Percentiles rank a stretch among this genome's conserved stretches.
Evolutionary conservation across 2,113 vertebrate genomes (phyloP).

Genomic region (Odobenus rosmarus): DNA sequence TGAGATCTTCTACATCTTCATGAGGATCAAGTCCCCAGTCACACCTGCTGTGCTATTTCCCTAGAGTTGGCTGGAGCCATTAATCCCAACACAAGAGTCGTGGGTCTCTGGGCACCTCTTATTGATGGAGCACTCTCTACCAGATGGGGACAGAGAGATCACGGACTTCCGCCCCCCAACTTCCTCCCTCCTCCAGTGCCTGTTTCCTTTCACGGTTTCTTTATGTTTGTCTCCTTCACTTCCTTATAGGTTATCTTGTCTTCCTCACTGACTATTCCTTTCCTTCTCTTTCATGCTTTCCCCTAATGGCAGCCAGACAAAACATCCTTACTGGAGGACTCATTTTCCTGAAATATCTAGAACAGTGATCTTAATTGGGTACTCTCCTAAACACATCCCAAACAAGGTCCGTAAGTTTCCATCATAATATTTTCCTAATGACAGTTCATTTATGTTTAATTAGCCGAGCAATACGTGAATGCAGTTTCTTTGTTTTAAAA

Average conservation of each 20-base stretch:
- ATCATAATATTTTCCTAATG: constrained; percentile 62
- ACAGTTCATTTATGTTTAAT: constrained; percentile 60
- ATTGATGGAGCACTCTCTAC: neutral
- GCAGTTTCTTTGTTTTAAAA: neutral
- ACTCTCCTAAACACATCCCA: constrained; percentile 51
- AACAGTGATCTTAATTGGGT: constrained; percentile 58
- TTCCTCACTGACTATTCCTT: neutral
- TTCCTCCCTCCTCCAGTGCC: neutral
- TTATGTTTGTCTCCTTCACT: neutral
- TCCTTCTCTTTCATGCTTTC: neutral
- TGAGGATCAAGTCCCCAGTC: neutral
- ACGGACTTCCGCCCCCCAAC: too few species aligned
- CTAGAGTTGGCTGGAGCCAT: neutral
- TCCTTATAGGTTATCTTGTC: neutral
- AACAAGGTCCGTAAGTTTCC: constrained; percentile 48
- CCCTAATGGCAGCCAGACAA: neutral
- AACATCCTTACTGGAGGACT: neutral
- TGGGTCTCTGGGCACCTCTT: neutral
- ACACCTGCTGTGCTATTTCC: neutral
- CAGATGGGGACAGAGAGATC: too few species aligned
- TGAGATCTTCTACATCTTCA: neutral
- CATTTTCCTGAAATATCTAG: constrained; percentile 36
- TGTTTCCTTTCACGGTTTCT: neutral
- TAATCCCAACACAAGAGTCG: neutral
- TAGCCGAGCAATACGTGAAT: neutral